Evolutionary conservation across 2,113 vertebrate species (phyloP), one percentile per base, ranked within the genome.

Genomic region (Neotragus moschatus): DNA sequence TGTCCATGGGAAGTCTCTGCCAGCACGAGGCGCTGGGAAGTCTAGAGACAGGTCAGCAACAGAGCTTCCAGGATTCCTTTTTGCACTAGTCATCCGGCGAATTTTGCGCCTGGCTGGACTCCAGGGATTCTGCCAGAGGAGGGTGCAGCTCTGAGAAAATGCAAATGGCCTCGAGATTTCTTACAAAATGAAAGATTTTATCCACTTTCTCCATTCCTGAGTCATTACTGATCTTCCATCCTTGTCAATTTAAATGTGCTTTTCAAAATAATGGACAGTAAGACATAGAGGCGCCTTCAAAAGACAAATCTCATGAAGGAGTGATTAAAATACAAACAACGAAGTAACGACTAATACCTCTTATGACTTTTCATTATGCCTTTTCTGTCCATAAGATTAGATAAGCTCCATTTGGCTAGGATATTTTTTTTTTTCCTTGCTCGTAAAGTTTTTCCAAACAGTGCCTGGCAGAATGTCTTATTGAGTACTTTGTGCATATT

Each of bases 191-290:
- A 30, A 53, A 4, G 6, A 53, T 86, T 82, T 47, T 28, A 88
- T 61, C 81, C 56, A 45, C 53, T 81, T 85, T 49, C 49, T 36
- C 36, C 92, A 19, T 47, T 95, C 80, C 58, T 23, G 13, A 82
- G 33, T 95, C 75, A 43, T n/a, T 84, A 26, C 19, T 70, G 45
- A 51, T 90, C 81, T 87, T 63, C 53, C 17, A 14, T 55, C 84
- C 45, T 96, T 66, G 81, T 88, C 63, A 55, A 25, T 33, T 92
- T 61, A 84, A 75, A 92, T 73, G 56, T 87, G 51, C 63, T 93
- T 97, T 89, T 28, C 33, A 90, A 97, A 93, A 95, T 80, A 94
- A 95, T 39, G 53, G 39, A 16, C 55, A 88, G 53, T 3, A 88
- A 85, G 60, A 70, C 75, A 55, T 0, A 94, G 36, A 85, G 47